These are phyloP conservation scores for Talpa occidentalis DNA, from an alignment of 2,113 vertebrate species.

Conservation along the genomic window DNA sequence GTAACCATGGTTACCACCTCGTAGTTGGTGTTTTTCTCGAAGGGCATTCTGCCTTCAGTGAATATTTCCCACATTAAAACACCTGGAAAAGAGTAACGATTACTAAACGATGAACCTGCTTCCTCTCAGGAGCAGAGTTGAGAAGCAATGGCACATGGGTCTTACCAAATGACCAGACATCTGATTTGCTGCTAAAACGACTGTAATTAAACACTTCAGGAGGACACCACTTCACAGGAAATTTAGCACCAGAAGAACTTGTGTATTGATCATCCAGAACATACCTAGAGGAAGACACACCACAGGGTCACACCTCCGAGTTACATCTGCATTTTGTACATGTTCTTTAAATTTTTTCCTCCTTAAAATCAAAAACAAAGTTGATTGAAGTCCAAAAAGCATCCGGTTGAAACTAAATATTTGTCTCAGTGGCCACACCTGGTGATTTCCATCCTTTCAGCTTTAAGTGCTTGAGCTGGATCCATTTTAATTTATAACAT, in stretches of 20 bases:
- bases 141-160: fast-evolving
- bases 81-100: slow-evolving; percentile 82
- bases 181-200: slow-evolving; percentile 97
- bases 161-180: slow-evolving; percentile 96
- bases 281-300: slow-evolving; percentile 86
- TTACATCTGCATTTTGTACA: fast-evolving
- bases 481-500: fast-evolving
- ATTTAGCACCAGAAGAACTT: slow-evolving; percentile 94
- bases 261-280: slow-evolving; percentile 96
- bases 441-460: background rate
- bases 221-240: slow-evolving; percentile 98
- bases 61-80: slow-evolving; percentile 98
- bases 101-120: background rate
- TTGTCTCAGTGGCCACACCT: background rate
- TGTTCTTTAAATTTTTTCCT: background rate
- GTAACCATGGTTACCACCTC: slow-evolving; percentile 95
- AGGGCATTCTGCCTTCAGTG: slow-evolving; percentile 95
- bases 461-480: background rate
- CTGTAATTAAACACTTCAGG: slow-evolving; percentile 97
- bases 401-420: slow-evolving; percentile 12
- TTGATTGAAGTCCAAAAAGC: background rate
- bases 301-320: background rate
- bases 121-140: background rate
- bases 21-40: slow-evolving; percentile 93
- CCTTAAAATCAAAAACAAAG: slow-evolving; percentile 36